phyloP scores from a whole-genome alignment of 2,113 vertebrate species.

The Prochilodus magdalenae region DNA sequence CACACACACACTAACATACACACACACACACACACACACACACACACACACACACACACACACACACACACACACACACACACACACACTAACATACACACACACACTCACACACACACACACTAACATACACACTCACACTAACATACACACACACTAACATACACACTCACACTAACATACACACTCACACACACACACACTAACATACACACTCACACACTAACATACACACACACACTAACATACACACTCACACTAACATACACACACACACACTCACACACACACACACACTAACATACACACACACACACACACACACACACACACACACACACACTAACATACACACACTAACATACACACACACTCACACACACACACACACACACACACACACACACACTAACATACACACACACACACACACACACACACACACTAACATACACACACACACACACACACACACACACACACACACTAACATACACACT shows the following conservation, averaged over 20 bases:
- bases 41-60: constrained; percentile 1
- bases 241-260: constrained; percentile 19
- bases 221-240: too few relatives aligned
- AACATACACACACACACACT: constrained; percentile 19
- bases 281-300: constrained; percentile 4
- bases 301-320: constrained; percentile 5
- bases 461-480: neutral
- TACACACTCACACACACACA: constrained; percentile 7
- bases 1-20: constrained; percentile 3
- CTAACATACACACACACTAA: constrained; percentile 13
- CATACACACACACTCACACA: constrained; percentile 7
- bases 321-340: constrained; percentile 9
- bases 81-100: neutral
- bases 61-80: constrained; percentile 6
- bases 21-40: constrained; percentile 5
- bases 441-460: constrained; percentile 12
- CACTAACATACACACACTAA: too few relatives aligned
- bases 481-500: constrained; percentile 7
- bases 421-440: constrained; percentile 14
- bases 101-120: constrained; percentile 7
- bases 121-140: constrained; percentile 15
- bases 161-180: neutral
- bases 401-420: neutral
- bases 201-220: constrained; percentile 12
- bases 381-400: constrained; percentile 18